Evolutionary conservation across 1,140 invertebrate species (phyloP), one percentile per base, ranked within the genome.

Genomic region (Helicoverpa zea): DNA sequence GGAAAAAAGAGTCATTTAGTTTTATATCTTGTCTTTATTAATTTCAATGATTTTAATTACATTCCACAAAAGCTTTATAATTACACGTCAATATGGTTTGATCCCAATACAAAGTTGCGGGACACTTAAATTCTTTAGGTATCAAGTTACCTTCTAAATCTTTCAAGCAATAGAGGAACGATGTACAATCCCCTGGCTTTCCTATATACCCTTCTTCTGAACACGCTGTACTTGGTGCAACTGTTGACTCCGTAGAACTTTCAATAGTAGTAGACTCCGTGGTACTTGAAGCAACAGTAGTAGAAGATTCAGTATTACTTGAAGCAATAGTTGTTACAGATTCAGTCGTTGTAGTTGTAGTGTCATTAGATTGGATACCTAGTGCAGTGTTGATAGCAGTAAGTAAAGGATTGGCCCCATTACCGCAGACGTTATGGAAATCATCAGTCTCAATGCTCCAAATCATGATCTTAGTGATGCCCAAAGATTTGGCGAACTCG

Each of bases 391-490:
- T 94, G 23, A 95, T 88, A 64, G 89, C 86, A 64, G 73, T 90
- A 2, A 95, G 68, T 29, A 95, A 82, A 51, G 91, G 96, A 89
- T 94, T 97, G 12, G 90, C 88, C 76, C 86, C 89, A 11, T 80
- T 84, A n/a, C 96, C 95, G 83, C 97, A 97, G 0, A 89, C 80
- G 1, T 96, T 96, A 10, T 81, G 90, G 84, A 97, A 97, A 87
- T 98, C 97, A 85, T 98, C 97, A 63, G 96, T 97, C 81, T 98
- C 97, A 9, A 98, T 95, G 82, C 96, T 96, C 97, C 97, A 98
- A 0, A 97, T 81, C 97, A 97, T 97, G 4, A 95, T 95, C 23
- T 97, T 97, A 64, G 94, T 96, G 2, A 98, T 91, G 61, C 94
- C 94, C 3, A 92, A 84, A 0, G 87, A 77, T 49, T 96, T 92